These are phyloP conservation scores for Notechis scutatus DNA, from an alignment of 2,113 vertebrate species.

Conservation along the genomic window DNA sequence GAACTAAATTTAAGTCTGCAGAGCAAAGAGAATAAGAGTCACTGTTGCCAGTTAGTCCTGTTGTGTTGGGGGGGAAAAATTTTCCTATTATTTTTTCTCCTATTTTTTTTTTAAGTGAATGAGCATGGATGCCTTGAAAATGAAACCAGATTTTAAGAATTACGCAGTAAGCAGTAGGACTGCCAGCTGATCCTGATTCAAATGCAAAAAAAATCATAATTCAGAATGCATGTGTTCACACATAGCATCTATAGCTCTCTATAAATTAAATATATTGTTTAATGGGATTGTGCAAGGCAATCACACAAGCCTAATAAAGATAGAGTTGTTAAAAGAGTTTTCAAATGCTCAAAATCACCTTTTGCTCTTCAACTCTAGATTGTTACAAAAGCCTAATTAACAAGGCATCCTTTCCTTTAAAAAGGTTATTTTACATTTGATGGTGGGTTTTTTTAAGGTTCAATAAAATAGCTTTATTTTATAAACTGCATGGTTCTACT, in stretches of 20 bases:
- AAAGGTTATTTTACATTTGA: neutral
- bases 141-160: neutral
- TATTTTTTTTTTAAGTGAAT: neutral
- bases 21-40: neutral
- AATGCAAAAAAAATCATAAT: neutral
- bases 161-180: neutral
- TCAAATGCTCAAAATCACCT: neutral
- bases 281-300: neutral
- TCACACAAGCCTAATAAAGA: neutral
- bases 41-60: neutral
- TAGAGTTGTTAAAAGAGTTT: neutral
- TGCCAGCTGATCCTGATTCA: neutral
- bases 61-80: neutral
- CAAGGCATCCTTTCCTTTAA: neutral
- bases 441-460: neutral
- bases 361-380: neutral
- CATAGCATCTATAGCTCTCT: neutral
- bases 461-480: neutral
- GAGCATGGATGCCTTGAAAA: neutral
- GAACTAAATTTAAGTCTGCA: neutral
- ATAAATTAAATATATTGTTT: neutral
- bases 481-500: neutral
- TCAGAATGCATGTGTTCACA: neutral
- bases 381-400: neutral
- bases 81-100: neutral